A percentile compares a stretch with the other conserved stretches of the same genome.
Conservation (phyloP, 2,113 vertebrate species). For the Gobius niger region DNA sequence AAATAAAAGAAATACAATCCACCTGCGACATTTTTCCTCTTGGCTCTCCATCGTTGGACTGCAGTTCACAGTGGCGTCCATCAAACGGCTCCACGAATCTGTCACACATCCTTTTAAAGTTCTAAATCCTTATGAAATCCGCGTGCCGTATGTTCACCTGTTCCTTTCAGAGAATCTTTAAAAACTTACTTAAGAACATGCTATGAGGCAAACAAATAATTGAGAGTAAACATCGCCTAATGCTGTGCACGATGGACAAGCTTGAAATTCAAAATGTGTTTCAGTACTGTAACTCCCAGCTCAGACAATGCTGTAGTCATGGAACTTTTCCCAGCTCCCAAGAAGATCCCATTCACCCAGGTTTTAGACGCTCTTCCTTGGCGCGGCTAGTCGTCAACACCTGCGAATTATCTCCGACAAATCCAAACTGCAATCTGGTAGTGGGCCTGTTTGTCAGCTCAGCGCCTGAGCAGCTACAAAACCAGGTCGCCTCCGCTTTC, state of each 20-base stretch:
- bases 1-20: too few species aligned
- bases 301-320: background rate
- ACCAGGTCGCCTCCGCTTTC: slow-evolving; percentile 30
- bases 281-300: background rate
- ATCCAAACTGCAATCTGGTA: slow-evolving; percentile 36
- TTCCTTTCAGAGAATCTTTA: too few species aligned
- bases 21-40: too few species aligned
- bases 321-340: background rate
- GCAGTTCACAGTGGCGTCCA: too few species aligned
- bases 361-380: slow-evolving; percentile 4
- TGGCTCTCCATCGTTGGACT: too few species aligned
- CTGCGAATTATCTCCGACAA: slow-evolving; percentile 18
- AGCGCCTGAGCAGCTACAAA: slow-evolving; percentile 23
- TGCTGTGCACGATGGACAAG: background rate
- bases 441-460: slow-evolving; percentile 24
- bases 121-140: too few species aligned
- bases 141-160: too few species aligned
- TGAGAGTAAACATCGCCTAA: too few species aligned
- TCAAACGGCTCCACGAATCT: too few species aligned
- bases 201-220: too few species aligned
- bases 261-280: background rate
- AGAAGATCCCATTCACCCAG: slow-evolving; percentile 5
- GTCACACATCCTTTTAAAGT: too few species aligned
- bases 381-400: slow-evolving; percentile 18
- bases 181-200: too few species aligned